A percentile compares a stretch with the other conserved stretches of the same genome.
Evolutionary conservation across 2,113 vertebrate species (phyloP).

Genomic region (Ellobius talpinus): DNA sequence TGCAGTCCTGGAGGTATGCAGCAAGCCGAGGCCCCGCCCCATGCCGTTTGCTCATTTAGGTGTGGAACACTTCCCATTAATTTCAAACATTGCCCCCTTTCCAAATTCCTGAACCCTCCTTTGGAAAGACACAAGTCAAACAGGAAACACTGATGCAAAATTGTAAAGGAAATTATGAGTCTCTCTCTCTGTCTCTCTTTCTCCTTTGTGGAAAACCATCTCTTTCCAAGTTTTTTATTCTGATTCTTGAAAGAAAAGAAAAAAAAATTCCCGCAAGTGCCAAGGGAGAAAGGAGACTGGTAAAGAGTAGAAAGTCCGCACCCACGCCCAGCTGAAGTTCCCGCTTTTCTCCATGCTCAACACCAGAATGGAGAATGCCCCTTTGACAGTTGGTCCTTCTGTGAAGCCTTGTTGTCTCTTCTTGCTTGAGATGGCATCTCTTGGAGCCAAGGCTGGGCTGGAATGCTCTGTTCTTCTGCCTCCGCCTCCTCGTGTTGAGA

Average conservation of each 20-base stretch:
- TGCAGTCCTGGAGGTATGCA: neutral
- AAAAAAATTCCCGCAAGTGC: neutral
- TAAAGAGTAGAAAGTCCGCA: neutral
- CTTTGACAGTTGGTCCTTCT: neutral
- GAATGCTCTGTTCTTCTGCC: neutral
- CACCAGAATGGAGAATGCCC: neutral
- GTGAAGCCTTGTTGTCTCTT: neutral
- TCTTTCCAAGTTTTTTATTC: constrained; percentile 49
- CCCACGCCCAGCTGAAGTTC: neutral
- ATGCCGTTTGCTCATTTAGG: neutral
- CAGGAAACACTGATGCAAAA: neutral
- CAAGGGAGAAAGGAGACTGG: neutral
- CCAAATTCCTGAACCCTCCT: constrained; percentile 20
- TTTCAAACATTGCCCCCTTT: neutral
- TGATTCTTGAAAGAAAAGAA: neutral
- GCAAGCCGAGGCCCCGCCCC: neutral
- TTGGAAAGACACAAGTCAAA: constrained; percentile 35
- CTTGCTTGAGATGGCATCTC: neutral
- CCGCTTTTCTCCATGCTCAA: neutral
- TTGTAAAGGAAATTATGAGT: neutral
- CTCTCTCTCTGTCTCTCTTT: neutral
- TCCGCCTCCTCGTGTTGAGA: neutral
- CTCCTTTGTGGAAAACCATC: constrained; percentile 60
- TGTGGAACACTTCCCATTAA: neutral
- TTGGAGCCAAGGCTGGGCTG: neutral